Evolutionary conservation across 2,113 vertebrate genomes (phyloP).

Genomic region (Cebidichthys violaceus): DNA sequence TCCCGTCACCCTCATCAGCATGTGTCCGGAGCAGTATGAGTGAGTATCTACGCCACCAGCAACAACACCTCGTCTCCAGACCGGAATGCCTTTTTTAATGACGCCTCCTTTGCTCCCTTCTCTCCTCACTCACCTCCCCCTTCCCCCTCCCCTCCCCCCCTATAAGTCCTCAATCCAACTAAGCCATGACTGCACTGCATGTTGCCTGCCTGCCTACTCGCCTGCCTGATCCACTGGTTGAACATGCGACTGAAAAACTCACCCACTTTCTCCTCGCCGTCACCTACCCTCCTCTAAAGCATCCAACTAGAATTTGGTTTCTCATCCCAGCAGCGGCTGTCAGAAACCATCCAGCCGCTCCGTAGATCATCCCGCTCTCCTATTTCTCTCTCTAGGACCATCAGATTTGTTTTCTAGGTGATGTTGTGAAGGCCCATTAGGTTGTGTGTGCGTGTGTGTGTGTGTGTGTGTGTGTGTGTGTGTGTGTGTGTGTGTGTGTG

Average conservation of each 20-base stretch:
- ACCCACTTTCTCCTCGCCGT: slow-evolving; percentile 29
- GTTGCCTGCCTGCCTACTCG: slow-evolving; percentile 67
- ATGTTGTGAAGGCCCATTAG: slow-evolving; percentile 45
- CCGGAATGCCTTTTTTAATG: slow-evolving; percentile 66
- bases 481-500: neutral
- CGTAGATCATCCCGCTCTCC: slow-evolving; percentile 61
- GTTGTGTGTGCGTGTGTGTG: slow-evolving; percentile 8
- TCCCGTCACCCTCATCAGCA: slow-evolving; percentile 99
- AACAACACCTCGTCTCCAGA: slow-evolving; percentile 46
- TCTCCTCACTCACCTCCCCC: slow-evolving; percentile 24
- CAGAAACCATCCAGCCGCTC: slow-evolving; percentile 49
- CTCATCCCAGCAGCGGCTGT: slow-evolving; percentile 53
- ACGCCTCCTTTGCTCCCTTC: slow-evolving; percentile 16
- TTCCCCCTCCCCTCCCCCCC: too few relatives aligned
- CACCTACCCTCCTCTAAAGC: slow-evolving; percentile 37
- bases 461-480: slow-evolving; percentile 3
- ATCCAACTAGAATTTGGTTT: slow-evolving; percentile 49
- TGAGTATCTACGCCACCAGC: slow-evolving; percentile 87
- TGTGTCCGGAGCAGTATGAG: slow-evolving; percentile 99
- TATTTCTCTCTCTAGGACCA: slow-evolving; percentile 56
- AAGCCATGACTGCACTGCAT: slow-evolving; percentile 71
- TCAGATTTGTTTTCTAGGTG: slow-evolving; percentile 63
- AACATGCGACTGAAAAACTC: slow-evolving; percentile 46
- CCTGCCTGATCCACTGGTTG: slow-evolving; percentile 58
- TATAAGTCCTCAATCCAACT: slow-evolving; percentile 34